Percentiles rank a stretch among this genome's conserved stretches.
phyloP scores from a whole-genome alignment of 2,113 vertebrate species.

The Calyptommatus sinebrachiatus region DNA sequence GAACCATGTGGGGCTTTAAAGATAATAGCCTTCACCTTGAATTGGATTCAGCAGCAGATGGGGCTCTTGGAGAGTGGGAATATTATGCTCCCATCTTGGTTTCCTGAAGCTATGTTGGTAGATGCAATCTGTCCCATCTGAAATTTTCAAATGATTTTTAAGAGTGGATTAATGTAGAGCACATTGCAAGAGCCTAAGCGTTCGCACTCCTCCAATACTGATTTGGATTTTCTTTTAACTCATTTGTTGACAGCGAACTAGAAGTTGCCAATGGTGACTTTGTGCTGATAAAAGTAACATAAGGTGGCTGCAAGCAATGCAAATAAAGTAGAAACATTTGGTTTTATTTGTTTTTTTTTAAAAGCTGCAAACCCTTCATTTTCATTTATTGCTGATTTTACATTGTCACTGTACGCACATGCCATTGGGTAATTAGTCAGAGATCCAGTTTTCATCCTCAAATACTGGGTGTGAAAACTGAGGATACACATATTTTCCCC shows the following conservation, averaged over 20 bases:
- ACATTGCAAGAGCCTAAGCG: too few species aligned
- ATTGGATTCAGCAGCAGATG: too few species aligned
- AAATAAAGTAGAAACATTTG: too few species aligned
- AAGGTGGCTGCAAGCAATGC: background rate
- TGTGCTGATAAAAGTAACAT: background rate
- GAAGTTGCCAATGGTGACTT: background rate
- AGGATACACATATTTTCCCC: constrained; percentile 47
- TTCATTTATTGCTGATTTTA: background rate
- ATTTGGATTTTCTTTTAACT: background rate
- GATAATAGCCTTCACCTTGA: too few species aligned
- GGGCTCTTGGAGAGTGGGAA: too few species aligned
- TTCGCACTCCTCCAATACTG: too few species aligned
- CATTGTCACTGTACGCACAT: background rate
- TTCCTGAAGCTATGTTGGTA: too few species aligned
- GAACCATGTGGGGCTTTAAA: too few species aligned
- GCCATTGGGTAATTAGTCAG: constrained; percentile 14
- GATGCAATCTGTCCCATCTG: too few species aligned
- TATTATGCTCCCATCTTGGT: too few species aligned
- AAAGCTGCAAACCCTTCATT: background rate
- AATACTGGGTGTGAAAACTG: constrained; percentile 48
- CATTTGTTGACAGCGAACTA: background rate
- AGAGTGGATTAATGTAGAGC: too few species aligned
- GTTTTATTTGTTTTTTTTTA: background rate
- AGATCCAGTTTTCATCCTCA: constrained; percentile 44
- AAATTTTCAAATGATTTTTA: too few species aligned